phyloP scores from a whole-genome alignment of 2,888 invertebrate genomes.

The Odontocerum albicorne region DNA sequence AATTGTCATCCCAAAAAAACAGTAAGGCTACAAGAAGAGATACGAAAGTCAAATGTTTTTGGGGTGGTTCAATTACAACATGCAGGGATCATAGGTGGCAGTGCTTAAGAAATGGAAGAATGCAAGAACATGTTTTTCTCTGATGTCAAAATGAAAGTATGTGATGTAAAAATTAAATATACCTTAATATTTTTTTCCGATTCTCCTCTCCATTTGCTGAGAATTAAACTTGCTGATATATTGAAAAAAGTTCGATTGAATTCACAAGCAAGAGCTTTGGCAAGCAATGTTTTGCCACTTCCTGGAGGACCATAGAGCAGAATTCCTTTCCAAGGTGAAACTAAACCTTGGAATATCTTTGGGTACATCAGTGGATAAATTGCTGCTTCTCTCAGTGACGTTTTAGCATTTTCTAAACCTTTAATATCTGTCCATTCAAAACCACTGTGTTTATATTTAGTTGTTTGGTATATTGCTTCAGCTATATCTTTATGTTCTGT shows the following conservation, averaged over 20 bases:
- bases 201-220: conserved; percentile 97
- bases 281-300: conserved; percentile 87
- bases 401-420: conserved; percentile 70
- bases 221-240: conserved; percentile 82
- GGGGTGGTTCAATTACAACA: too few species aligned
- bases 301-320: conserved; percentile 67
- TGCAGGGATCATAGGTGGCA: too few species aligned
- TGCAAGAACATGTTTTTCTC: too few species aligned
- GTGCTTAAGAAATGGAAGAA: too few species aligned
- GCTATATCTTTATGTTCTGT: conserved; percentile 67
- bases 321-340: conserved; percentile 84
- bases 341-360: conserved; percentile 65
- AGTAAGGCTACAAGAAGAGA: too few species aligned
- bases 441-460: conserved; percentile 61
- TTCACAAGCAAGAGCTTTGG: conserved; percentile 85
- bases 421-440: conserved; percentile 80
- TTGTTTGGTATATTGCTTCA: conserved; percentile 65
- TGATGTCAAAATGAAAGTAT: too few species aligned
- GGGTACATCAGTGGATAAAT: conserved; percentile 76
- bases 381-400: conserved; percentile 81
- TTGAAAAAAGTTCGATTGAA: conserved; percentile 86
- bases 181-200: conserved; percentile 91
- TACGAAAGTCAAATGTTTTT: too few species aligned
- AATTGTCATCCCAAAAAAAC: too few species aligned
- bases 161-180: too few species aligned